Percentiles rank a stretch among this genome's conserved stretches.
Evolutionary conservation across 2,888 invertebrate species (phyloP).

Genomic region (Scaptomyza tumidula): DNA sequence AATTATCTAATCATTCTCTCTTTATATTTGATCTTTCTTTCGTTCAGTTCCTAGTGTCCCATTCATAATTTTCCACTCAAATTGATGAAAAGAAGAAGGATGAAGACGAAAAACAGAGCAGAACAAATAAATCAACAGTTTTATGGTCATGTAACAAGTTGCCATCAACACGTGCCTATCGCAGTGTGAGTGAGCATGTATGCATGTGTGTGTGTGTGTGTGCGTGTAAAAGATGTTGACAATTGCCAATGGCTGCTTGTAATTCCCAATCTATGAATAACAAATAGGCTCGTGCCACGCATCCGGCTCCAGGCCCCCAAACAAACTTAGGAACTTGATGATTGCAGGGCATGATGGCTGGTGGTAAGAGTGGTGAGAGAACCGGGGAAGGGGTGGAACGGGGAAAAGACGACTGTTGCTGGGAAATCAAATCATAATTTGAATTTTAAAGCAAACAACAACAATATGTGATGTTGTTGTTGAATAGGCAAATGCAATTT

Average conservation of each 20-base stretch:
- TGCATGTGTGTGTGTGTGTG: slow-evolving; percentile 22
- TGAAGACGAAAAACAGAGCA: slow-evolving; percentile 4
- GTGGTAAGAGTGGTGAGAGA: neutral
- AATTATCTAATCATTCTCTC: too few species aligned
- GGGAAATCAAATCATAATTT: slow-evolving; percentile 73
- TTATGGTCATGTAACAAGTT: slow-evolving; percentile 63
- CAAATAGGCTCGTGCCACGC: slow-evolving; percentile 68
- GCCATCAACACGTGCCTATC: slow-evolving; percentile 61
- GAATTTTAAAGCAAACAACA: slow-evolving; percentile 63
- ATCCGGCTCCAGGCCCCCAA: slow-evolving; percentile 52
- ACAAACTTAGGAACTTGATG: slow-evolving; percentile 44
- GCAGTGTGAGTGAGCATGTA: slow-evolving; percentile 3
- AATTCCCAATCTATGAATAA: slow-evolving; percentile 80
- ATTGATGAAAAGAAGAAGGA: slow-evolving; percentile 4
- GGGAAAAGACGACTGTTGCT: slow-evolving; percentile 21
- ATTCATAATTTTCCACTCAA: neutral
- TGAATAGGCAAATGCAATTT: slow-evolving; percentile 72
- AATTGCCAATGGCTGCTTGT: slow-evolving; percentile 76
- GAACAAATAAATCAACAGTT: slow-evolving; percentile 47
- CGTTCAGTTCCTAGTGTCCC: neutral
- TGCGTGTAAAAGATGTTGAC: slow-evolving; percentile 62
- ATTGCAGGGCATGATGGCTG: neutral
- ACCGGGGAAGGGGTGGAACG: neutral
- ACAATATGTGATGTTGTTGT: slow-evolving; percentile 14
- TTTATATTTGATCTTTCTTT: too few species aligned